These are phyloP conservation scores for Oxyruncus cristatus DNA, from an alignment of 2,113 vertebrate species.

Conservation along the genomic window DNA sequence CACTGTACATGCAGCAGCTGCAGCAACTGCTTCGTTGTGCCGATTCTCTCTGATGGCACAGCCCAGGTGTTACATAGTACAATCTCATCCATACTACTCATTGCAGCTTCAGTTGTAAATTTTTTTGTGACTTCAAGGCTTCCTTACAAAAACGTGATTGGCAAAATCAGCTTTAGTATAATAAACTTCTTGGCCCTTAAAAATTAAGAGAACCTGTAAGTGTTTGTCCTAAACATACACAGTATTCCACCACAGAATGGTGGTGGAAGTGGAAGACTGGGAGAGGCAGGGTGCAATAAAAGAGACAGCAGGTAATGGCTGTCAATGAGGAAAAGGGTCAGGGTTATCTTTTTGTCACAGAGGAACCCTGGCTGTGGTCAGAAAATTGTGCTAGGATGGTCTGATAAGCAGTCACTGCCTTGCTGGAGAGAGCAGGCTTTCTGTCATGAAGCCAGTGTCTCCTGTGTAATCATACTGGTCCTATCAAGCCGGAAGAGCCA, in stretches of 20 bases:
- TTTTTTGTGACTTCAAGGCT: background rate
- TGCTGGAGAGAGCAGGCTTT: background rate
- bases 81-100: background rate
- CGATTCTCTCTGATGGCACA: background rate
- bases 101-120: background rate
- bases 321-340: background rate
- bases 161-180: background rate
- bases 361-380: background rate
- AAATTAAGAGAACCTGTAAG: background rate
- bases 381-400: background rate
- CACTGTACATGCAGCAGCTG: rapidly evolving
- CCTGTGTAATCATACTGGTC: background rate
- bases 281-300: background rate
- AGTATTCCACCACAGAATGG: no score
- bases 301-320: background rate
- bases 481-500: background rate
- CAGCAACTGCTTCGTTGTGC: background rate
- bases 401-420: background rate
- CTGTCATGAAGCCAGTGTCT: background rate
- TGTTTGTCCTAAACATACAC: background rate
- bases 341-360: background rate
- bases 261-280: background rate
- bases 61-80: background rate
- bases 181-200: background rate
- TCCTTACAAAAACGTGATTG: background rate